Conservation (phyloP, 1,140 invertebrate species). For the Lethrus apterus region DNA sequence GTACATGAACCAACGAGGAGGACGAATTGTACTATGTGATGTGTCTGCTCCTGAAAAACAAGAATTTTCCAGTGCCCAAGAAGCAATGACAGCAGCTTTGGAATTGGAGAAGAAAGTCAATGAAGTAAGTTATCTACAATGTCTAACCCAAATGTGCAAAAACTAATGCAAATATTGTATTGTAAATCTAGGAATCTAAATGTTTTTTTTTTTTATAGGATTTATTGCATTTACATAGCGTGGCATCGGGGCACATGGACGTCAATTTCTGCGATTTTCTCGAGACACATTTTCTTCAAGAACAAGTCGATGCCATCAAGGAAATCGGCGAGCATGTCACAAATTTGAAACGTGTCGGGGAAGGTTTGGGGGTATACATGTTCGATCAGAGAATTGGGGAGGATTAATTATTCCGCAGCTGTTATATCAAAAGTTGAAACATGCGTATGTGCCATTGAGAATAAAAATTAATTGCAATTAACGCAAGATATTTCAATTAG, state of each 20-base stretch:
- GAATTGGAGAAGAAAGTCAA: slow-evolving; percentile 75
- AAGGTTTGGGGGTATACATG: slow-evolving; percentile 64
- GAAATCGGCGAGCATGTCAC: slow-evolving; percentile 63
- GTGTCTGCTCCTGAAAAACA: slow-evolving; percentile 54
- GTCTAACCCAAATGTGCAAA: too few species aligned
- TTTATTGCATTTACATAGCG: slow-evolving; percentile 58
- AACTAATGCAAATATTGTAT: slow-evolving; percentile 1
- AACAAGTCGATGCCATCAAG: slow-evolving; percentile 72
- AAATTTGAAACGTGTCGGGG: slow-evolving; percentile 62
- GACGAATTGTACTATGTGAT: slow-evolving; percentile 49
- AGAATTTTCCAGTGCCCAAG: slow-evolving; percentile 56
- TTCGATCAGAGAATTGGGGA: slow-evolving; percentile 59
- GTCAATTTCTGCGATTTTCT: slow-evolving; percentile 65
- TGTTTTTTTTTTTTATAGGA: slow-evolving; percentile 44
- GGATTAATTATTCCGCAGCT: slow-evolving; percentile 11
- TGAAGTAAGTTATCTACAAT: slow-evolving; percentile 47
- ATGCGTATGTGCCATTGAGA: too few species aligned
- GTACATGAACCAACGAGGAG: slow-evolving; percentile 78
- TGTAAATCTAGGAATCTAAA: not conserved
- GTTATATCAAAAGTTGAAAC: too few species aligned
- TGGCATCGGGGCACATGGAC: slow-evolving; percentile 60
- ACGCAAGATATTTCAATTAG: too few species aligned
- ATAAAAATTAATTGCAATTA: too few species aligned
- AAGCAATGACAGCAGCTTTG: slow-evolving; percentile 65
- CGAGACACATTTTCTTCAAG: slow-evolving; percentile 62